Evolutionary conservation across 2,113 vertebrate species (phyloP), one percentile per base, ranked within the genome.

Genomic region (Phyllostomus discolor): DNA sequence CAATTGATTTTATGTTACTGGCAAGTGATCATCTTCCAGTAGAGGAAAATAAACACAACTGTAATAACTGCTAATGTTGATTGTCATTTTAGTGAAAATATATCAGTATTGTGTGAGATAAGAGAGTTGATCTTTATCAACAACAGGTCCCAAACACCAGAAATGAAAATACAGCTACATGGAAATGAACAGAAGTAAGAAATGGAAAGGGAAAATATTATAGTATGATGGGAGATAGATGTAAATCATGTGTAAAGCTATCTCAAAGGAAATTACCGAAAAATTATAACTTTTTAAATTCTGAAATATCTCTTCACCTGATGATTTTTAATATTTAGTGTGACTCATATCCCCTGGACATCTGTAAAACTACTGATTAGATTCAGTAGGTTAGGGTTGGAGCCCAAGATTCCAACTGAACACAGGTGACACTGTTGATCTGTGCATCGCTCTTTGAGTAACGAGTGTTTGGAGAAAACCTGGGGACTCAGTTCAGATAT

Each of bases 11-110:
- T 41, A 15, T 75, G 73, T 88, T 82, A 67, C 28, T 80, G 4
- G 66, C 17, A 75, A 66, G 62, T 46, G 1, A 33, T 73, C 28
- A 9, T 78, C 17, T 93, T 70, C 33, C 38, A 78, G 54, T 28
- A 84, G 22, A 90, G 33, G 10, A 89, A 95, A 84, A 92, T 85
- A 88, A 48, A 1, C 14, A 91, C n/a, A 94, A 85, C 64, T 89
- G 24, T 0, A 64, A 7, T 50, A 7, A 76, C 70, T n/a, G 41
- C 10, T 66, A 64, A 12, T 59, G 9, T 59, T 95, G 52, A 75
- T 33, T 90, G 89, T 76, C n/a, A 66, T 64, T 92, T 90, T 83
- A 38, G 3, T 85, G 6, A 17, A 85, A 64, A 62, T 57, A 1
- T 16, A 10, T 75, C 48, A 75, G 38, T 33, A 64, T 54, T 54